Evolutionary conservation across 2,888 invertebrate species (phyloP).

Genomic region (Pseudanteris insignis): DNA sequence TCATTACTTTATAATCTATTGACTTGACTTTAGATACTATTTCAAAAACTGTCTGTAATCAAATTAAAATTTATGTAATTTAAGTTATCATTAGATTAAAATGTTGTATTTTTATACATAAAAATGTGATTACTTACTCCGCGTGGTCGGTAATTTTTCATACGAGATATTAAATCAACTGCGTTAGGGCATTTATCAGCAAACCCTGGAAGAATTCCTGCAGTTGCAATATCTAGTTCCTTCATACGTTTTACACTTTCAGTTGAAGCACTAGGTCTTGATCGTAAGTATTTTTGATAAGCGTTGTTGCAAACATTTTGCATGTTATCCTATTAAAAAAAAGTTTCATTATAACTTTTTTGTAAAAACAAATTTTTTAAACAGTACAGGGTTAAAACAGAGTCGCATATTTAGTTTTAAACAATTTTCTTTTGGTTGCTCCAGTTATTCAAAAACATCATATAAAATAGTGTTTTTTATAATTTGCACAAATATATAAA

Average conservation of each 20-base stretch:
- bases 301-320: constrained; percentile 85
- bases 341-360: too few species aligned
- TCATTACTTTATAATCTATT: constrained; percentile 84
- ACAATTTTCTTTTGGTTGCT: too few species aligned
- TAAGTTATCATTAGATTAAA: too few species aligned
- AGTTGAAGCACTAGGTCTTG: constrained; percentile 87
- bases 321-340: constrained; percentile 70
- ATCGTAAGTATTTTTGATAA: constrained; percentile 88
- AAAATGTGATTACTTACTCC: constrained; percentile 69
- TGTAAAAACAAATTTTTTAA: too few species aligned
- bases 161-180: constrained; percentile 69
- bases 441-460: too few species aligned
- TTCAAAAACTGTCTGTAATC: constrained; percentile 89
- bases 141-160: constrained; percentile 80
- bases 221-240: constrained; percentile 69
- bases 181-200: constrained; percentile 50
- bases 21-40: constrained; percentile 84
- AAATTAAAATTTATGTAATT: constrained; percentile 6
- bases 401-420: too few species aligned
- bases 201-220: constrained; percentile 73
- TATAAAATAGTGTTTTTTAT: too few species aligned
- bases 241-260: constrained; percentile 91
- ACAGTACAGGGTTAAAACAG: too few species aligned
- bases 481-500: too few species aligned
- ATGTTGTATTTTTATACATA: background rate